phyloP scores from a whole-genome alignment of 2,888 invertebrate genomes.

The Spilarctia lutea region DNA sequence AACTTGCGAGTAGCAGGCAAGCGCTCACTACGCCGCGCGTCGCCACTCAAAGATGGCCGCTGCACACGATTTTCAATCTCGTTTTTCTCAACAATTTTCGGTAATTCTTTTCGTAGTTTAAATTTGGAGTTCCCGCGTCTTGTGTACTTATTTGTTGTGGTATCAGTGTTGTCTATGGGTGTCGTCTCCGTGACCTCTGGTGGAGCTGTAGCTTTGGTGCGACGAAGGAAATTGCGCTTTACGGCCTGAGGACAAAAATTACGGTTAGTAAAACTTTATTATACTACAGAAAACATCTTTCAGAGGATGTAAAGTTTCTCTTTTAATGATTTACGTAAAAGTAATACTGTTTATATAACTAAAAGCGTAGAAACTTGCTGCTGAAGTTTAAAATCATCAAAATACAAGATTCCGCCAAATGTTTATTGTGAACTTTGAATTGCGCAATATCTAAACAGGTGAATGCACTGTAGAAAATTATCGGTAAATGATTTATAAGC shows the following conservation, averaged over 20 bases:
- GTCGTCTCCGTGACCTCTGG: slow-evolving; percentile 65
- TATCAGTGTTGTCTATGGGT: slow-evolving; percentile 60
- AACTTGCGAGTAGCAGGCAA: slow-evolving; percentile 69
- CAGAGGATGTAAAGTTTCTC: not conserved
- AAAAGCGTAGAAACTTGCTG: not conserved
- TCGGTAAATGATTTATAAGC: slow-evolving; percentile 1
- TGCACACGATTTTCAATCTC: slow-evolving; percentile 60
- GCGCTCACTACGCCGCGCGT: slow-evolving; percentile 74
- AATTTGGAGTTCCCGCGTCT: slow-evolving; percentile 59
- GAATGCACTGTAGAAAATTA: slow-evolving; percentile 26
- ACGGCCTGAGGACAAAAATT: slow-evolving; percentile 63
- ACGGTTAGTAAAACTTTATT: slow-evolving; percentile 41
- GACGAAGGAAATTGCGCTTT: slow-evolving; percentile 75
- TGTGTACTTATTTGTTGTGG: slow-evolving; percentile 70
- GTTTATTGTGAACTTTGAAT: slow-evolving; percentile 31
- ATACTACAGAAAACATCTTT: slow-evolving; percentile 4
- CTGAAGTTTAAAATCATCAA: slow-evolving; percentile 27
- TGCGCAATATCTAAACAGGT: slow-evolving; percentile 35
- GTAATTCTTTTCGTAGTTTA: slow-evolving; percentile 61
- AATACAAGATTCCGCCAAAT: slow-evolving; percentile 33
- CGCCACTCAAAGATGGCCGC: slow-evolving; percentile 70
- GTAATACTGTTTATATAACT: slow-evolving; percentile 41
- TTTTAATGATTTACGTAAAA: slow-evolving; percentile 28
- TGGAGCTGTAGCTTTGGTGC: slow-evolving; percentile 76
- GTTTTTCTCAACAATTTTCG: slow-evolving; percentile 58